Percentiles rank a stretch among this genome's conserved stretches.
Evolutionary conservation across 1,140 invertebrate genomes (phyloP).

Genomic region (Ceratoteleas bidentatus): DNA sequence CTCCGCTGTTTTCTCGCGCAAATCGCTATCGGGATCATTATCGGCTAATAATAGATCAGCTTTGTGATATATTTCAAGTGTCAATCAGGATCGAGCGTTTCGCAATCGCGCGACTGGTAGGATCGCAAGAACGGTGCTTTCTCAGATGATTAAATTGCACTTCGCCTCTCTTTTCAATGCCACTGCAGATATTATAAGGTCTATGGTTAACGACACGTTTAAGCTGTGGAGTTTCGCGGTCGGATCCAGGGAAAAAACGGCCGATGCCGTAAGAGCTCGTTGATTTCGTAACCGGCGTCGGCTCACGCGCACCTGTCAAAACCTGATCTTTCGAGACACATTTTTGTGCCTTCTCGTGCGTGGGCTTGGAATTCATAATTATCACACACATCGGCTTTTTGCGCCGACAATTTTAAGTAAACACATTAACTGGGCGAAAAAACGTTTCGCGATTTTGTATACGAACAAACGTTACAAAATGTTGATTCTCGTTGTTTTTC

Average conservation of each 20-base stretch:
- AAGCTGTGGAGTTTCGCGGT: conserved; percentile 53
- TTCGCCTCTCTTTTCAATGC: conserved; percentile 57
- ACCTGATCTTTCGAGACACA: conserved; percentile 51
- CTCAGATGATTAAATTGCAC: conserved; percentile 51
- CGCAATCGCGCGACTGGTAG: conserved; percentile 23
- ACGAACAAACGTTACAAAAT: neutral
- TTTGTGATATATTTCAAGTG: conserved; percentile 19
- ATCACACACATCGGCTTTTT: conserved; percentile 27
- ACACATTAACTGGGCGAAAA: conserved; percentile 13
- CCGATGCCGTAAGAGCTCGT: conserved; percentile 50
- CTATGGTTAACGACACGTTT: conserved; percentile 55
- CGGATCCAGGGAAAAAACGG: conserved; percentile 44
- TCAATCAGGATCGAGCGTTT: conserved; percentile 39
- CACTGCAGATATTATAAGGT: conserved; percentile 50
- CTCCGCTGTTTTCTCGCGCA: neutral
- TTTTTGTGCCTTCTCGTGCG: conserved; percentile 44
- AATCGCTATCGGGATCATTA: neutral
- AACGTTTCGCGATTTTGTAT: conserved; percentile 7
- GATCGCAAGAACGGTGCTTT: conserved; percentile 36
- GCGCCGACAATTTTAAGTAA: conserved; percentile 27
- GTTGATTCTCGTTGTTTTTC: neutral
- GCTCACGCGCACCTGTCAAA: conserved; percentile 45
- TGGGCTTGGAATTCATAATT: conserved; percentile 40
- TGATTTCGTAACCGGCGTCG: conserved; percentile 35
- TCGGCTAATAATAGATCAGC: conserved; percentile 31